Base-by-base conservation (phyloP, 2,113 vertebrate genomes). In the Centrocercus urophasianus region DNA sequence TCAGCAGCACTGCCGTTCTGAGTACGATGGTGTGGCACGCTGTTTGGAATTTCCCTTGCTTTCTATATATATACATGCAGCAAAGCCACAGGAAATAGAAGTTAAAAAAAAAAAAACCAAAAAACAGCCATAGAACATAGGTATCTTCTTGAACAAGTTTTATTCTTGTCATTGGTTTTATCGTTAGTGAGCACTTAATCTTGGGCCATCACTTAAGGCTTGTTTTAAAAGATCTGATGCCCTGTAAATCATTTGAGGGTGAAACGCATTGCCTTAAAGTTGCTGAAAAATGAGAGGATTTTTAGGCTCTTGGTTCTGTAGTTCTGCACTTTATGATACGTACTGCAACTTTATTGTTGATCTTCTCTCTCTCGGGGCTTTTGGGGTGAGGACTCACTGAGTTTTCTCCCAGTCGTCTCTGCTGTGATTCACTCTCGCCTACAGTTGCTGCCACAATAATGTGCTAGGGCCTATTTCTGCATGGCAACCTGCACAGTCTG, bases 1-100 rank as follows among this genome's bases (percentile, higher is more conserved):
- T 65, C 70, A 94, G 92, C 94, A 90, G 78, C 83, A n/a, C 88
- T 83, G 96, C 88, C 72, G 88, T 95, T 86, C 86, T 96, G 90
- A 95, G 83, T 92, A 81, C 50, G 67, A 61, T 11, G 19, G 57
- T 78, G 92, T 95, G 92, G 91, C 90, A 86, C 91, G 92, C 95
- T 93, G 70, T 86, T 95, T 97, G 96, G 96, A 97, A 97, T 97
- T 97, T 96, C 96, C 96, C 96, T 95, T 95, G 92, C 93, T 91
- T 97, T 96, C 92, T 97, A 96, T 96, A 96, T 97, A 90, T 95
- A 95, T 63, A 93, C 88, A 86, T 54, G 40, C 70, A 90, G 81
- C 43, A 3, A 88, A 95, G 83, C 94, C 95, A 97, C 96, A 97
- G 96, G 96, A 97, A 97, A 94, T 95, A 77, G 94, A 96, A 96